Conservation (phyloP, 2,888 invertebrate genomes). For the Nomada fabriciana region DNA sequence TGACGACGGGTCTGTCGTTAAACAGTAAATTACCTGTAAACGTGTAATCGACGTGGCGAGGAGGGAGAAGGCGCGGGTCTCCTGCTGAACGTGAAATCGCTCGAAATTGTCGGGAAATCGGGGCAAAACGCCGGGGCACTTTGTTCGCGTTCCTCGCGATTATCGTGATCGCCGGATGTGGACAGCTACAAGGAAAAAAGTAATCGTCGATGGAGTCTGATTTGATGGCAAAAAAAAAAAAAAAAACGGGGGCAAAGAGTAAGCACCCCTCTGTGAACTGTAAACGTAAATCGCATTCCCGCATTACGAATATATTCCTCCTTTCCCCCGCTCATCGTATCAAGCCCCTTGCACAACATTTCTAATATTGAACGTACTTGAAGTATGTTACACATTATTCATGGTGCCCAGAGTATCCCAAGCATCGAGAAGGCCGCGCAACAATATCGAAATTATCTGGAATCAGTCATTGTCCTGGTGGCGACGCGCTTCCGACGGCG, state of each 20-base stretch:
- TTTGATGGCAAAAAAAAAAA: not conserved
- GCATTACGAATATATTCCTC: no score
- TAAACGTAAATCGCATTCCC: no score
- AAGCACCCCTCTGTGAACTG: no score
- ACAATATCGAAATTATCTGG: conserved; percentile 59
- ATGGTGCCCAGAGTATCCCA: not conserved
- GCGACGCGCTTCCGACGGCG: conserved; percentile 33
- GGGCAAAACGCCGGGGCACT: not conserved
- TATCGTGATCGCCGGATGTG: conserved; percentile 19
- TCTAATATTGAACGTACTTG: no score
- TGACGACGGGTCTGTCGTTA: conserved; percentile 28
- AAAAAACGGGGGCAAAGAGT: not conserved
- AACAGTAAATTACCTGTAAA: conserved; percentile 57
- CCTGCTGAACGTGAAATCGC: conserved; percentile 16
- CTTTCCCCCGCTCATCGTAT: no score
- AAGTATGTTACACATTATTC: no score
- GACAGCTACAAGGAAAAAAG: not conserved
- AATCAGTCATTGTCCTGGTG: conserved; percentile 45
- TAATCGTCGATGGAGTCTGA: not conserved
- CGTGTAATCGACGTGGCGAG: conserved; percentile 21
- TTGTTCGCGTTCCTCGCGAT: conserved; percentile 15
- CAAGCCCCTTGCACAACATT: no score
- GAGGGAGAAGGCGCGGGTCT: not conserved
- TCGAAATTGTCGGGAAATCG: conserved; percentile 22
- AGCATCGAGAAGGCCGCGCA: conserved; percentile 35